Base-by-base conservation (phyloP, 1,140 invertebrate genomes). In the Zeugodacus cucurbitae region DNA sequence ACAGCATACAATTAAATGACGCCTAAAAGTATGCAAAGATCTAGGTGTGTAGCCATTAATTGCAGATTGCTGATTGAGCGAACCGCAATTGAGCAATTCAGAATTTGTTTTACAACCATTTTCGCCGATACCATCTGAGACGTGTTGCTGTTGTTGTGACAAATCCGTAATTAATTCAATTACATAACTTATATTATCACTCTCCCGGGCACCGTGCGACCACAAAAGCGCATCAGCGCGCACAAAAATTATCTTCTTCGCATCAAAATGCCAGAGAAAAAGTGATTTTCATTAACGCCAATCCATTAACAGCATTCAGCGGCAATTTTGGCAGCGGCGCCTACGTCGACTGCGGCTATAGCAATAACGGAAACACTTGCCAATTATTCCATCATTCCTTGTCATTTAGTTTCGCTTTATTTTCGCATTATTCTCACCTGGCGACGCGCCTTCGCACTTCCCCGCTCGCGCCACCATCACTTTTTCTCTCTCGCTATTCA, bases 381-480 rank as follows among this genome's bases (percentile, higher is more conserved):
- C 74, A 82, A 82, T 82, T 82, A 82, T 82, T 82, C 74, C 74
- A 82, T 82, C 41, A 82, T 82, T 82, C 74, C 74, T 82, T 82
- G 20, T 82, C 37, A 82, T 44, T 82, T 82, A 82, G 48, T 82
- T 82, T 54, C 74, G 41, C 74, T 82, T 82, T 48, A 82, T 82
- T 82, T 17, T 54, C 26, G 29, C 41, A 82, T 82, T 82, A 82
- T 82, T 82, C 74, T 48, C 74, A 82, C 74, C 74, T 82, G 74
- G 26, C 44, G 22, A 44, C 5, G 74, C 22, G 58, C 26, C 2
- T 62, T 0, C n/a, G 22, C 6, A 11, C 26, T n/a, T 6, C 6
- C n/a, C 1, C 22, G n/a, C 58, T 62, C 26, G 17, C 17, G 32
- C 41, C 41, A 3, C n/a, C 17, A n/a, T 37, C 41, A n/a, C 74